Evolutionary conservation across 2,888 invertebrate species (phyloP).

Genomic region (Anodontia alba): DNA sequence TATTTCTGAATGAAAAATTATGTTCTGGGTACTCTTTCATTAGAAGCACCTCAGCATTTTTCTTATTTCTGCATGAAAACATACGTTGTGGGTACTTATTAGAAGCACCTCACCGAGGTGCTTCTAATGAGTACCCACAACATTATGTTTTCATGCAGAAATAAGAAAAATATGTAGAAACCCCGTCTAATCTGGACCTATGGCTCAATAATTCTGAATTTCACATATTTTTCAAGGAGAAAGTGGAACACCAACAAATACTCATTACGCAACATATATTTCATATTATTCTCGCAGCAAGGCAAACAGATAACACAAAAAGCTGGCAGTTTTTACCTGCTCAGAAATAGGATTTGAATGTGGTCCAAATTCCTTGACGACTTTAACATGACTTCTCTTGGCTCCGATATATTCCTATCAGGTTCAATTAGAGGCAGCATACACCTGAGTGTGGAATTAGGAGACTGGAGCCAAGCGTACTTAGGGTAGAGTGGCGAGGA

Average conservation of each 20-base stretch:
- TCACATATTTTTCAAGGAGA: neutral
- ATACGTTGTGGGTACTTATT: no score
- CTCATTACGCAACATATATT: conserved; percentile 2
- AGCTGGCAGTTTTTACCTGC: neutral
- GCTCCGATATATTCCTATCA: neutral
- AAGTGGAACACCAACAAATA: neutral
- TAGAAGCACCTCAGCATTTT: no score
- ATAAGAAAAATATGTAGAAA: no score
- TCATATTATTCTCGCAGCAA: neutral
- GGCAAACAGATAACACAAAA: neutral
- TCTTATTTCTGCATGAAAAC: no score
- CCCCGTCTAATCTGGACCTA: no score
- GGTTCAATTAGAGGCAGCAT: neutral
- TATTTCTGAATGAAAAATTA: no score
- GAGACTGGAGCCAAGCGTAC: neutral
- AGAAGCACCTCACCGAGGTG: no score
- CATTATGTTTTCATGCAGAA: no score
- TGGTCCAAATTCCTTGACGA: conserved; percentile 3
- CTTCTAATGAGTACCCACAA: no score
- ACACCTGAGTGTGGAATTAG: neutral
- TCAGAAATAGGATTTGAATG: conserved; percentile 6
- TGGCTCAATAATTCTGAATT: no score
- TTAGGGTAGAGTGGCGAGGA: no score
- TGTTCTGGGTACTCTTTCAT: no score
- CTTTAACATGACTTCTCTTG: neutral